Base-by-base conservation (phyloP, 2,797 vertebrate genomes). In the Streptopelia turtur region DNA sequence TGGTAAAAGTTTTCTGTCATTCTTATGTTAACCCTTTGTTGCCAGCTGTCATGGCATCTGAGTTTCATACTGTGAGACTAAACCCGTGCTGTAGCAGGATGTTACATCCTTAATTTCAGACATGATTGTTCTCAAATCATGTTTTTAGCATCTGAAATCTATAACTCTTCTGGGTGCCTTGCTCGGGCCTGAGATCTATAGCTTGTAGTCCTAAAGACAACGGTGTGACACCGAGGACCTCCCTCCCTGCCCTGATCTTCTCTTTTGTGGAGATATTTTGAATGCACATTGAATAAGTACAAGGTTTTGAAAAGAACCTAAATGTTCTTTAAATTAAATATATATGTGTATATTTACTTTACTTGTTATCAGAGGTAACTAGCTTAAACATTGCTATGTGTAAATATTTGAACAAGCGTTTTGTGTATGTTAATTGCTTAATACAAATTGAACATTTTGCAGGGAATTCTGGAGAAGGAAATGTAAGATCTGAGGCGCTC, bases 111-210 rank as follows among this genome's bases (percentile, higher is more conserved):
- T 85, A 55, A 71, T 91, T 95, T 41, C 60, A 68, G 47, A 83
- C 11, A 5, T 45, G 65, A 53, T 59, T 78, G 57, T 84, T 92
- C 21, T 75, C 41, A 35, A 60, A 43, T 66, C 55, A 11, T 60
- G 43, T 75, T 80, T 93, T 47, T 88, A 72, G 37, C 43, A 49
- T 83, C 60, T 82, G 57, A 83, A 87, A 75, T 76, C 60, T 90
- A 33, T 41, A 77, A 74, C 50, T 93, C 7, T 91, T 89, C 52
- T 89, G 55, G 63, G 76, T 70, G 52, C 94, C 79, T 93, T 93
- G 53, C 81, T 70, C 93, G 95, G 96, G 96, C 97, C 95, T 97
- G 86, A 68, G 83, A 33, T 95, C 61, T 87, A 11, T 87, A 87
- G 81, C 85, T 97, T 83, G 30, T 66, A 59, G 74, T 50, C 63